Percentiles rank a stretch among this genome's conserved stretches.
phyloP scores from a whole-genome alignment of 2,797 vertebrate genomes.

The Pempheris klunzingeri region DNA sequence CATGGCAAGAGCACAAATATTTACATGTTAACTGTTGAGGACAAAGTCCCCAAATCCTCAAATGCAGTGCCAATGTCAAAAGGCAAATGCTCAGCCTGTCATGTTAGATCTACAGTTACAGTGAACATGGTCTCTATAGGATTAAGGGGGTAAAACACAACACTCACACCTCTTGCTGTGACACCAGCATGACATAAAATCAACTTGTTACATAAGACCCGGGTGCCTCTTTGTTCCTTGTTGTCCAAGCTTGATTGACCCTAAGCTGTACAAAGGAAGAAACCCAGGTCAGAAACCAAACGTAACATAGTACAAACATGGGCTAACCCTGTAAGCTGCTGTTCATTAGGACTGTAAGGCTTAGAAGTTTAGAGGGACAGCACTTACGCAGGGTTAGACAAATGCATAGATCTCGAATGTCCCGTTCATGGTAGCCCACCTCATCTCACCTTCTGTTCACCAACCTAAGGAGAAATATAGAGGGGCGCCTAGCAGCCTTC shows the following conservation, averaged over 20 bases:
- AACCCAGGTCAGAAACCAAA: neutral
- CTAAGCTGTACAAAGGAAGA: slow-evolving; percentile 3
- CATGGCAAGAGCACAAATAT: neutral
- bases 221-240: neutral
- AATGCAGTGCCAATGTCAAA: neutral
- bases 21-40: too few species aligned
- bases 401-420: neutral
- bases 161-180: slow-evolving; percentile 9
- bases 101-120: slow-evolving; percentile 4
- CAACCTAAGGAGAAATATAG: neutral
- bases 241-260: slow-evolving; percentile 3
- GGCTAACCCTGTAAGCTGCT: neutral
- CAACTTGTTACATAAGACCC: slow-evolving; percentile 27
- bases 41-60: neutral
- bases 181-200: slow-evolving; percentile 36
- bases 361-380: neutral
- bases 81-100: slow-evolving; percentile 2
- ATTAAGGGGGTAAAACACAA: slow-evolving; percentile 1
- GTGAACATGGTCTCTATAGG: slow-evolving; percentile 6
- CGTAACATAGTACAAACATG: neutral
- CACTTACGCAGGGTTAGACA: slow-evolving; percentile 2
- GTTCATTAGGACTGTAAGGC: neutral
- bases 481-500: neutral
- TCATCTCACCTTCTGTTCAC: neutral
- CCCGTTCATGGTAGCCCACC: neutral